Evolutionary conservation across 2,797 vertebrate species (phyloP), one percentile per base, ranked within the genome.

Genomic region (Rhodeus uyekii): DNA sequence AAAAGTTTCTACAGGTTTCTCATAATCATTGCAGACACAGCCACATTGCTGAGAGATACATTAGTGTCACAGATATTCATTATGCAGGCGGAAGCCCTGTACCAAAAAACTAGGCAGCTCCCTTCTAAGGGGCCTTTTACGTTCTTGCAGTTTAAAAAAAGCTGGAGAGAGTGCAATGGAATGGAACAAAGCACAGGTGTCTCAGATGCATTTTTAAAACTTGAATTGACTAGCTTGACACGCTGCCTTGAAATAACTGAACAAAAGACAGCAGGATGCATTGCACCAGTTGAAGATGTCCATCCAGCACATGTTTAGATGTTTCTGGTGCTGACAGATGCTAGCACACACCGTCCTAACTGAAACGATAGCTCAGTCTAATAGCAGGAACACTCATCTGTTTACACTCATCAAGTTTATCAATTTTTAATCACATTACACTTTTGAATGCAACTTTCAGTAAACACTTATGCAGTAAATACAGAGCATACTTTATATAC

Each of bases 61-160:
- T 69, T 79, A 79, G 64, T 58, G 77, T 39, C 24, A 14, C 65
- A 60, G 8, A 60, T 60, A 60, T 69, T 60, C 50, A 79, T 69
- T 58, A 69, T 79, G 65, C 65, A 69, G 38, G 29, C 38, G 34
- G 78, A 69, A 69, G 19, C 38, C 60, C 2, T 22, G 38, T 39
- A 58, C n/a, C 36, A 55, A 68, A 61, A 68, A 39, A 2, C 22
- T 34, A 42, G 13, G 38, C 19, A 44, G 50, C 12, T 60, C 42
- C 19, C 50, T 60, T 69, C 38, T 60, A 29, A 69, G 77, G 76
- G 14, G 24, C 36, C 50, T 39, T 55, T 39, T 5, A 55, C 34
- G 0, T 50, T 46, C 36, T 22, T 42, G 34, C 34, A 27, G 10
- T 6, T 27, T 58, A 53, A 9, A n/a, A 50, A n/a, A 3, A 2